phyloP scores from a whole-genome alignment of 2,113 vertebrate species.

The Rhea pennata region DNA sequence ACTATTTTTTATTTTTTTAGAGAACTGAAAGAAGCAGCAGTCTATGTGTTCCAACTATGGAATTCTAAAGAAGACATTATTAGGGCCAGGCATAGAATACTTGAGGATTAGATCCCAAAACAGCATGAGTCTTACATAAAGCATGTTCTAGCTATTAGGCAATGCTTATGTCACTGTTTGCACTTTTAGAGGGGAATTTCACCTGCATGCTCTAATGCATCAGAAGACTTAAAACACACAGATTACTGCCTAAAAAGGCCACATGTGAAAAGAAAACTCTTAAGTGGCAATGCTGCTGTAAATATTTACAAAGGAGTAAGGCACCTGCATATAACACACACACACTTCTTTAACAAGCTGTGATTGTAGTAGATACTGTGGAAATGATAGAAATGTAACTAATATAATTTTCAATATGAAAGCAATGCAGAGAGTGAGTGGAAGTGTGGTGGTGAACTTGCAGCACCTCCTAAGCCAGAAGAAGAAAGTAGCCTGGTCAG shows the following conservation, averaged over 20 bases:
- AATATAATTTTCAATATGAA: neutral
- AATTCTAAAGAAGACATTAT: neutral
- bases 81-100: neutral
- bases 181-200: conserved; percentile 31
- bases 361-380: neutral
- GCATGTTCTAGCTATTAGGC: neutral
- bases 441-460: neutral
- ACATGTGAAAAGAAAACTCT: conserved; percentile 39
- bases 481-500: neutral
- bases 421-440: neutral
- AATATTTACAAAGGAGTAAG: conserved; percentile 41
- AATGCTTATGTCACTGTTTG: neutral
- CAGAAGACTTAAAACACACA: neutral
- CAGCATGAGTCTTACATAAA: neutral
- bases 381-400: neutral
- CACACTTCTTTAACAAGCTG: neutral
- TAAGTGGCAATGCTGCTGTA: conserved; percentile 11
- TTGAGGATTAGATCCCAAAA: neutral
- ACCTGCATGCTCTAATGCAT: conserved; percentile 16
- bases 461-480: neutral
- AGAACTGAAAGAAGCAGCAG: neutral
- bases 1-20: neutral
- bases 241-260: conserved; percentile 27
- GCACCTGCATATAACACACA: neutral
- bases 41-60: neutral